A percentile compares a stretch with the other conserved stretches of the same genome.
These are phyloP conservation scores for Desoria tigrina DNA, from an alignment of 2,888 invertebrate species.

Conservation along the genomic window DNA sequence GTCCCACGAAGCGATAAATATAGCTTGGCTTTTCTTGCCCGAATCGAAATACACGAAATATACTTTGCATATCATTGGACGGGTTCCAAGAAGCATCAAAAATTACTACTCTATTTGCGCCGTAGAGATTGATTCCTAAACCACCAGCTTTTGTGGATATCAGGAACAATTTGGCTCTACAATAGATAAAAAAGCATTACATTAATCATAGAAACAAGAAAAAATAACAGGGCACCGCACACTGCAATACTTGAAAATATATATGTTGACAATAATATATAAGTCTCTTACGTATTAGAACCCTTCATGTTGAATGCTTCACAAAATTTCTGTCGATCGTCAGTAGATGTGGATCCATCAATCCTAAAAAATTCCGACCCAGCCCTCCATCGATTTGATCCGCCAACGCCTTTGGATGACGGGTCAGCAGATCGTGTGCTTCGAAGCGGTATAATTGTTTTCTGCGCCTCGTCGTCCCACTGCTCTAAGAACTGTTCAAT, in stretches of 20 bases:
- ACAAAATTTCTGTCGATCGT: conserved; percentile 80
- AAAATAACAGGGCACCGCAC: neutral
- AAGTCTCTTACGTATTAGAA: conserved; percentile 21
- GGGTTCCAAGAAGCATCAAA: conserved; percentile 99
- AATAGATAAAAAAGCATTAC: conserved; percentile 37
- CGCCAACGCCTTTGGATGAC: neutral
- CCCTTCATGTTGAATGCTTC: conserved; percentile 74
- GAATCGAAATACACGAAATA: conserved; percentile 95
- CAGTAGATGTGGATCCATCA: conserved; percentile 87
- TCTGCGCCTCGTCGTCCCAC: conserved; percentile 67
- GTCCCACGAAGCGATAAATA: conserved; percentile 89
- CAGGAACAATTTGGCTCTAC: conserved; percentile 75
- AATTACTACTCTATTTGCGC: conserved; percentile 95
- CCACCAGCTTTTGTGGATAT: conserved; percentile 97
- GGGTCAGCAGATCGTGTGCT: conserved; percentile 22
- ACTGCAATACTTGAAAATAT: too few species aligned
- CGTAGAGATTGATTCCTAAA: conserved; percentile 93
- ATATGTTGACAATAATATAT: neutral
- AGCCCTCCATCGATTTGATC: conserved; percentile 67
- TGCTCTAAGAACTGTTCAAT: conserved; percentile 86
- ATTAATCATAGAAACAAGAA: neutral
- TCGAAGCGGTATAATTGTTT: conserved; percentile 18
- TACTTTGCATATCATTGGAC: conserved; percentile 95
- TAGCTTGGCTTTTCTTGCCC: conserved; percentile 96
- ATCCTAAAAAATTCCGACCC: conserved; percentile 86